A percentile compares a stretch with the other conserved stretches of the same genome.
phyloP scores from a whole-genome alignment of 2,888 invertebrate species.

The Schrankia costaestrigalis region DNA sequence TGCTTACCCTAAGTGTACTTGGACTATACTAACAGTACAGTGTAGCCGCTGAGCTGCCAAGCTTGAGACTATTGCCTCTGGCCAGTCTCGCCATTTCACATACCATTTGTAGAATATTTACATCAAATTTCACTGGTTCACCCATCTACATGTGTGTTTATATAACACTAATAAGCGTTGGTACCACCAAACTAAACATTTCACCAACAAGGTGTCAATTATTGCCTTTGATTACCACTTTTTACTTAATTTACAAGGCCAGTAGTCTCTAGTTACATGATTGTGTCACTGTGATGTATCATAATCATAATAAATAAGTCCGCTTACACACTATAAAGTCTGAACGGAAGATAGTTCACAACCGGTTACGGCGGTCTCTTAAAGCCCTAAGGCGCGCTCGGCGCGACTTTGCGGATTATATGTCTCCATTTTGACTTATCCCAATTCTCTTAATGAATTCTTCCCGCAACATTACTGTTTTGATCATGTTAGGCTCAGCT shows the following conservation, averaged over 20 bases:
- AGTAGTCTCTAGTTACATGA: constrained; percentile 40
- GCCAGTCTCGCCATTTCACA: constrained; percentile 15
- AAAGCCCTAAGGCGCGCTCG: constrained; percentile 76
- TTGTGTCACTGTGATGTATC: constrained; percentile 71
- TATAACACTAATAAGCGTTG: constrained; percentile 67
- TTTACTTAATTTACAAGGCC: constrained; percentile 55
- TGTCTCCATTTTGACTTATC: constrained; percentile 78
- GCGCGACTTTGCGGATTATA: constrained; percentile 76
- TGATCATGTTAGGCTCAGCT: constrained; percentile 72
- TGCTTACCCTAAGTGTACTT: constrained; percentile 67
- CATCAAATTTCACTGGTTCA: constrained; percentile 29
- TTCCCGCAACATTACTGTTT: constrained; percentile 77
- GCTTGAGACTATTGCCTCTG: constrained; percentile 13
- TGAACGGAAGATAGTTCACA: constrained; percentile 75
- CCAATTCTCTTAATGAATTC: constrained; percentile 78
- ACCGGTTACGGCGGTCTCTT: constrained; percentile 76
- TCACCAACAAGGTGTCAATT: constrained; percentile 44
- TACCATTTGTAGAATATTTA: constrained; percentile 28
- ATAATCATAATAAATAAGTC: constrained; percentile 75
- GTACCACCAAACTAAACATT: constrained; percentile 50
- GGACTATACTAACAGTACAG: constrained; percentile 37
- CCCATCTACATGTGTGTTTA: constrained; percentile 23
- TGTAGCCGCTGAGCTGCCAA: constrained; percentile 27
- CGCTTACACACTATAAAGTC: constrained; percentile 74
- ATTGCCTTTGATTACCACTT: constrained; percentile 37